Evolutionary conservation across 2,888 invertebrate genomes (phyloP), one percentile per base, ranked within the genome.

Genomic region (Aspidapion aeneum): DNA sequence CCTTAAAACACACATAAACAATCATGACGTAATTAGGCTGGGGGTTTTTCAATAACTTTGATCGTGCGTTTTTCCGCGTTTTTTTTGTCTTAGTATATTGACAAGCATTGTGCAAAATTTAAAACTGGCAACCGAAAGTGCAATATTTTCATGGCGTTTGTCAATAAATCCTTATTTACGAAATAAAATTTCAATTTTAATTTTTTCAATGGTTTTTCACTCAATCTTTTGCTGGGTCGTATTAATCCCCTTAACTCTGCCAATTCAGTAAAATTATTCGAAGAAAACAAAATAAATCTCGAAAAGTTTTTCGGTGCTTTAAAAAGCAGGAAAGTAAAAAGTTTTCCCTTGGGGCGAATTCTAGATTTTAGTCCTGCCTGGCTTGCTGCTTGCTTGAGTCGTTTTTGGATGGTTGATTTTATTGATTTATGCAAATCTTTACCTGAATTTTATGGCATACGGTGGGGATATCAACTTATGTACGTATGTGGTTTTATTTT

Each of bases 341-440:
- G 63, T 66, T 66, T 61, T 57, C 50, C 57, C 52, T 52, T n/a
- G n/a, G 52, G n/a, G 9, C 9, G 49, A 18, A 52, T 52, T 52
- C 18, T 52, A n/a, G 18, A 52, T 18, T 18, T 55, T 61, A 61
- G 64, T 35, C 35, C 35, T 35, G 35, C 35, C 12, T 35, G 35
- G 12, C n/a, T n/a, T n/a, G n/a, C n/a, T n/a, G n/a, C n/a, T n/a
- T 35, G 35, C 35, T 35, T 12, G 35, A 35, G 35, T 35, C 35
- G 35, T 35, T 35, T 66, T 63, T 66, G 61, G 61, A 63, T 59
- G 63, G 63, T 61, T 66, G 61, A 61, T 63, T 61, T 58, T 66
- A 66, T 66, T 63, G 66, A 66, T 66, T 66, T 66, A 66, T 66
- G 63, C 60, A 66, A 63, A 63, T 66, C 55, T 57, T 55, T 60